phyloP scores from a whole-genome alignment of 2,888 invertebrate genomes.

The Eupelmus urozonus region DNA sequence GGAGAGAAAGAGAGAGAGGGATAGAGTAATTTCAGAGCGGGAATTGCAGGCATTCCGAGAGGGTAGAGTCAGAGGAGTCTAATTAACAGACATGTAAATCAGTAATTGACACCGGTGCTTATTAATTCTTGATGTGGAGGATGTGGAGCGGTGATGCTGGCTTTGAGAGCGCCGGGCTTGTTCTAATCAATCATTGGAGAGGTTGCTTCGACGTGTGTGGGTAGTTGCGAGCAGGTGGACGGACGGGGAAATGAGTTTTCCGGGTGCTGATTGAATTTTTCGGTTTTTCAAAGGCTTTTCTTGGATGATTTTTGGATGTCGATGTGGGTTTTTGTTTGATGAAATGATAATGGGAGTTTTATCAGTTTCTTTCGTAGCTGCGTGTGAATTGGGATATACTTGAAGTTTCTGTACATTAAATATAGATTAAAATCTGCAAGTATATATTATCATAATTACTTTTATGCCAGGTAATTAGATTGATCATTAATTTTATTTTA shows the following conservation, averaged over 20 bases:
- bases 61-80: background rate
- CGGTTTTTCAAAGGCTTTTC: no score
- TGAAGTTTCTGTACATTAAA: constrained; percentile 3
- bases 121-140: constrained; percentile 17
- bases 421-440: constrained; percentile 24
- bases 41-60: constrained; percentile 28
- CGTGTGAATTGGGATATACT: background rate
- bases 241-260: background rate
- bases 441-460: constrained; percentile 43
- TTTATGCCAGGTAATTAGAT: constrained; percentile 29
- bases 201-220: background rate
- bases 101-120: constrained; percentile 46
- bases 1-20: constrained; percentile 13
- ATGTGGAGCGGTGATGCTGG: no score
- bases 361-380: background rate
- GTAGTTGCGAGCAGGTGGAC: background rate
- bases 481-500: constrained; percentile 37
- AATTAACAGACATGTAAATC: constrained; percentile 52
- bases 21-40: constrained; percentile 34
- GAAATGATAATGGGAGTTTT: no score
- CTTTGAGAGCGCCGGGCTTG: background rate
- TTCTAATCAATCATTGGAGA: constrained; percentile 18
- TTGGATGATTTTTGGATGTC: no score
- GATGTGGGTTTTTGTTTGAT: background rate
- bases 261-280: no score